These are phyloP conservation scores for Paragorgia papillata DNA, from an alignment of 92 coral and sea anemone genomes.

Conservation along the genomic window DNA sequence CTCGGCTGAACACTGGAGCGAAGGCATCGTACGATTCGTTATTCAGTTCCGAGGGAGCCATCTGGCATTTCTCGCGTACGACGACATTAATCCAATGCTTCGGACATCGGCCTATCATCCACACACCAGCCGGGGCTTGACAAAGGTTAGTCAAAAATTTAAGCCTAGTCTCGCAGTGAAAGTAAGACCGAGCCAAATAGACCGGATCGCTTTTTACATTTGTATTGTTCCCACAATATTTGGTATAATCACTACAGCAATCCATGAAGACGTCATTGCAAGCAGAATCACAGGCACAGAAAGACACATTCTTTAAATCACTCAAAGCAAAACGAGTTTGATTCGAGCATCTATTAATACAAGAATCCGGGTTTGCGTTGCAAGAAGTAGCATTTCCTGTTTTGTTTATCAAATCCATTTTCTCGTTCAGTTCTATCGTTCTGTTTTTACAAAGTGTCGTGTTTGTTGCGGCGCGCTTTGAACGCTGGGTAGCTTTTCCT, in stretches of 20 bases:
- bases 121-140: neutral
- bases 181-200: neutral
- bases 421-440: neutral
- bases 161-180: constrained; percentile 1
- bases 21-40: constrained; percentile 20
- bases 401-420: neutral
- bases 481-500: no score
- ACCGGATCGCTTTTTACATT: neutral
- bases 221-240: neutral
- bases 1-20: constrained; percentile 19
- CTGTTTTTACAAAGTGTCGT: neutral
- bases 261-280: constrained; percentile 33
- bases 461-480: no score
- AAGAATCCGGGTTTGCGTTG: neutral
- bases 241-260: constrained; percentile 22
- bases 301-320: neutral
- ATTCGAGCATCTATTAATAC: constrained; percentile 17
- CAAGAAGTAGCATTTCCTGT: neutral
- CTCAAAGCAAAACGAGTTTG: constrained; percentile 3
- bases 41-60: neutral
- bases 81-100: neutral
- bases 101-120: constrained; percentile 22
- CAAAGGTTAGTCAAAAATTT: neutral
- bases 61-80: constrained; percentile 1
- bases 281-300: constrained; percentile 19